phyloP scores from a whole-genome alignment of 2,888 invertebrate species.

The Tinea pellionella region DNA sequence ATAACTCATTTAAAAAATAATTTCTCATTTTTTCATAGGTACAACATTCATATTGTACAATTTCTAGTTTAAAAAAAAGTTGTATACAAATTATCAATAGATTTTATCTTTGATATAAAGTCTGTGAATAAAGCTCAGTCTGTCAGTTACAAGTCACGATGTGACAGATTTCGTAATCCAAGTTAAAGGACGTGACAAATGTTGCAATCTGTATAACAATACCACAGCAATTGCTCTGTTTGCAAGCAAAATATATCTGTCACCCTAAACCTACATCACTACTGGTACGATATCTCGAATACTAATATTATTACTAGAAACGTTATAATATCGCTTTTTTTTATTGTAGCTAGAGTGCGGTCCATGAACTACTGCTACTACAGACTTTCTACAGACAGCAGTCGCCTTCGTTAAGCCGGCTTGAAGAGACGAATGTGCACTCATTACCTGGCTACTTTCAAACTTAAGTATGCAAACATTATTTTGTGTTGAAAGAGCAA shows the following conservation, averaged over 20 bases:
- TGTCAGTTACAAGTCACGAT: conserved; percentile 4
- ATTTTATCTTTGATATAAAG: not conserved
- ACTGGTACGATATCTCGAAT: not conserved
- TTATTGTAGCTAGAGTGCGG: no score
- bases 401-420: no score
- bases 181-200: conserved; percentile 40
- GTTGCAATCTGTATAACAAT: conserved; percentile 54
- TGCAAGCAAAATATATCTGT: not conserved
- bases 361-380: no score
- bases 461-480: no score
- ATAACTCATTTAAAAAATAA: no score
- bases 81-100: not conserved
- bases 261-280: not conserved
- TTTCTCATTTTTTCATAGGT: no score
- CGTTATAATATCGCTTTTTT: no score
- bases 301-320: no score
- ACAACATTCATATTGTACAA: not conserved
- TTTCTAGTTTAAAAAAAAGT: not conserved
- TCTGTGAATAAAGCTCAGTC: not conserved
- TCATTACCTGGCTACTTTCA: no score
- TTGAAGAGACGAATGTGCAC: no score
- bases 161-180: conserved; percentile 5
- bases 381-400: no score
- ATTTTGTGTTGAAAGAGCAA: no score
- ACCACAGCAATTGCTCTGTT: conserved; percentile 32